Conservation (phyloP, 37 sponge, comb jelly and placozoan genomes). For the Oscarella lobularis region DNA sequence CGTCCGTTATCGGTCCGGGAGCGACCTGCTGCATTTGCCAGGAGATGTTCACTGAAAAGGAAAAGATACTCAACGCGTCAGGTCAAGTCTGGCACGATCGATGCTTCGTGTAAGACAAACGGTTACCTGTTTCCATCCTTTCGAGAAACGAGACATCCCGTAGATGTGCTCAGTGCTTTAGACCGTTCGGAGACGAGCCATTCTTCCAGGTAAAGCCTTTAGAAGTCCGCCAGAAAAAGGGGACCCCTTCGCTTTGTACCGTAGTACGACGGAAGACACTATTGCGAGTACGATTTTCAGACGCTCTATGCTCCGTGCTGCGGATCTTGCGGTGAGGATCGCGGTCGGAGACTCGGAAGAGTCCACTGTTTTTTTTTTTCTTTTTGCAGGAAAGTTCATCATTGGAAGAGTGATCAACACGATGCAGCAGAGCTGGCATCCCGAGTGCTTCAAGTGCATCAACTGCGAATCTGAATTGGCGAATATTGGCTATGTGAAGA, state of each 20-base stretch:
- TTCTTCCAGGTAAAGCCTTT: slow-evolving; percentile 75
- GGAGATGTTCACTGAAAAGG: slow-evolving; percentile 61
- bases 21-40: slow-evolving; percentile 70
- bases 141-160: too few species aligned
- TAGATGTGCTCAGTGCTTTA: slow-evolving; percentile 96
- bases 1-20: neutral
- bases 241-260: neutral
- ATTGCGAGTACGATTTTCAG: slow-evolving; percentile 95
- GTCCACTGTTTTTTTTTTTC: neutral
- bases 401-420: slow-evolving; percentile 92
- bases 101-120: slow-evolving; percentile 75
- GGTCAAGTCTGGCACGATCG: slow-evolving; percentile 92
- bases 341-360: neutral
- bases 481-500: slow-evolving; percentile 91
- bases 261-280: slow-evolving; percentile 91
- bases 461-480: slow-evolving; percentile 80
- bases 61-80: slow-evolving; percentile 83
- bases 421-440: slow-evolving; percentile 92
- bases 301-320: slow-evolving; percentile 92
- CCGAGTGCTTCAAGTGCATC: slow-evolving; percentile 93
- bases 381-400: slow-evolving; percentile 58
- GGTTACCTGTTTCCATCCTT: neutral
- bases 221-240: neutral
- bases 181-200: slow-evolving; percentile 87
- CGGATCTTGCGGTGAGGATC: slow-evolving; percentile 75